Conservation (phyloP, 1,140 invertebrate species). For the Carposina sasakii region DNA sequence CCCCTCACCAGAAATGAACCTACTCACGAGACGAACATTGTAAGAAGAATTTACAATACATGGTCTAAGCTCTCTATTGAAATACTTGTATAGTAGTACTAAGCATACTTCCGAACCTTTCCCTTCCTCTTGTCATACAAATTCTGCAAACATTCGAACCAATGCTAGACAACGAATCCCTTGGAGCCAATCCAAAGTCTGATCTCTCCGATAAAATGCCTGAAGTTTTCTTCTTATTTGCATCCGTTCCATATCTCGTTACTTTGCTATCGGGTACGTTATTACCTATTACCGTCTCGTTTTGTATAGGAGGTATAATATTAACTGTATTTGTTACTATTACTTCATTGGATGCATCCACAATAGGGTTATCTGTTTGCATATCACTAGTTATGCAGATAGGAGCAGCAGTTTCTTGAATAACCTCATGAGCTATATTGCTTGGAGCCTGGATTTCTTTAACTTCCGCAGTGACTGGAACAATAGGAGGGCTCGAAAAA, state of each 20-base stretch:
- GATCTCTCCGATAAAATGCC: constrained; percentile 47
- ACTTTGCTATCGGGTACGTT: constrained; percentile 34
- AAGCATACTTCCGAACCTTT: constrained; percentile 46
- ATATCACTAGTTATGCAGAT: constrained; percentile 17
- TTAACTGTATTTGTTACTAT: constrained; percentile 26
- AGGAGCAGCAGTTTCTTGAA: constrained; percentile 26
- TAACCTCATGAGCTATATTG: constrained; percentile 27
- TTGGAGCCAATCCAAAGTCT: constrained; percentile 40
- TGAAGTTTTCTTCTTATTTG: constrained; percentile 51
- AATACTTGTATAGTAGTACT: no score
- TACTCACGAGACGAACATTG: no score
- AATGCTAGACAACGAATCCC: constrained; percentile 61
- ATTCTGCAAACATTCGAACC: constrained; percentile 66
- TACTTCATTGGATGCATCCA: constrained; percentile 32
- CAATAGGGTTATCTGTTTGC: constrained; percentile 7
- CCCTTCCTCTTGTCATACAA: constrained; percentile 64
- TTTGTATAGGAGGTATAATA: neutral
- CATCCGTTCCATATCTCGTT: constrained; percentile 31
- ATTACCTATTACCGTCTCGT: neutral
- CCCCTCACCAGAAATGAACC: no score
- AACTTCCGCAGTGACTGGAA: constrained; percentile 27
- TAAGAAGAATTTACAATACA: no score
- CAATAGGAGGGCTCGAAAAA: constrained; percentile 10
- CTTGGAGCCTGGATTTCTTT: constrained; percentile 32
- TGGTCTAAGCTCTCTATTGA: no score